Base-by-base conservation (phyloP, 2,888 invertebrate species). In the Pecten maximus region DNA sequence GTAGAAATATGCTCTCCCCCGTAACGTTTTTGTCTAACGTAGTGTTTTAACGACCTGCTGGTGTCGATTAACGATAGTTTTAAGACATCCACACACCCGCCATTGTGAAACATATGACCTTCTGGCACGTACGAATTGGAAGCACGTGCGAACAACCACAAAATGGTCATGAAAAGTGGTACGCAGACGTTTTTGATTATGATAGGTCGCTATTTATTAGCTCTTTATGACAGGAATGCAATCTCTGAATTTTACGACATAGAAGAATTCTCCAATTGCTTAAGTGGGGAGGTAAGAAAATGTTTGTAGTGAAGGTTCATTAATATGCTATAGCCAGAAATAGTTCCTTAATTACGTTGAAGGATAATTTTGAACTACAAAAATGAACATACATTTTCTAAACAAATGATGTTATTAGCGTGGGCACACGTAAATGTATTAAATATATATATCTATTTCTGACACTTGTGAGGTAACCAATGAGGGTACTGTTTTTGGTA, bases 221-320 rank as follows among this genome's bases (percentile, higher is more conserved):
- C 8, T 74, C 74, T 74, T 74, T 74, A 74, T 74, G 74, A 74
- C 74, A 74, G 35, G 35, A 74, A 74, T 74, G 74, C 74, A 74
- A 74, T 74, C 35, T 23, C 3, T 16, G 23, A 74, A 35, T 74
- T 74, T 74, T 74, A 74, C 74, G 35, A 74, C 35, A 74, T 74
- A 74, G 74, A 74, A 28, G 74, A 74, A 74, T 23, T 74, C 74
- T 74, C 35, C 74, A 28, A 74, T 23, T 74, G 74, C 35, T 74
- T 35, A 74, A 35, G 74, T 74, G 74, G 74, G 35, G 74, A 74
- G 74, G 74, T 35, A 74, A 28, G 10, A 74, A 74, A 74, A 74
- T 74, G 74, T 28, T 15, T 74, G 35, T 35, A 10, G 12, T 35
- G 74, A 74, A 35, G 10, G 12, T 35, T 35, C 74, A 28, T 74